Evolutionary conservation across 2,797 vertebrate species (phyloP), one percentile per base, ranked within the genome.

Genomic region (Silurus lanzhouensis): DNA sequence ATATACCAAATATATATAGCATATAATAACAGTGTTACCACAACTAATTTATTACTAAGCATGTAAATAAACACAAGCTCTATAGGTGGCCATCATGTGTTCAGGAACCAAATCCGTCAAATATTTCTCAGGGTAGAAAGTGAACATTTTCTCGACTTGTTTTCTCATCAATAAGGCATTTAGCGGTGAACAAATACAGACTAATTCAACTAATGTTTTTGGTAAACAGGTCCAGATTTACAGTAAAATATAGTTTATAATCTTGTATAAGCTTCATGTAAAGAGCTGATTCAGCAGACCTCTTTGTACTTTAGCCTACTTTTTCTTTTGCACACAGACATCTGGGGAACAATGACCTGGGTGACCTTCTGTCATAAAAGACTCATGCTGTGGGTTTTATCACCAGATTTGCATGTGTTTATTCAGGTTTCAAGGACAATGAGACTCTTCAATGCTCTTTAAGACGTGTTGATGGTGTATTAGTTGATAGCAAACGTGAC

Each of bases 291-390:
- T 58, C 52, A 57, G n/a, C 6, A 57, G 52, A 27, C 25, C 48
- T 75, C 9, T 13, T 48, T 76, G 74, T 76, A 57, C n/a, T 76
- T 76, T 76, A 57, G n/a, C n/a, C 52, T n/a, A 74, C 48, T 55
- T 52, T 74, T 25, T 44, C 6, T 22, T 52, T 7, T 10, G 25
- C 13, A 55, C 46, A 52, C 52, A 48, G 71, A 6, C 13, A 14
- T 27, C 22, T 74, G 46, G 13, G 48, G 71, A 55, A 25, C 71
- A 74, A 74, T 52, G 48, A 48, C 46, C 71, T 74, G 48, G 14
- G 2, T 31, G 25, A 76, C 15, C 14, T 17, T 55, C 48, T 75
- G 72, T 55, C 46, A 27, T 55, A 75, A 75, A 55, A 57, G 72
- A 55, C 46, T n/a, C 71, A 25, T 52, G 71, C 22, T 52, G 71